A percentile compares a stretch with the other conserved stretches of the same genome.
phyloP scores from a whole-genome alignment of 2,888 invertebrate genomes.

The Cantharis nigra region DNA sequence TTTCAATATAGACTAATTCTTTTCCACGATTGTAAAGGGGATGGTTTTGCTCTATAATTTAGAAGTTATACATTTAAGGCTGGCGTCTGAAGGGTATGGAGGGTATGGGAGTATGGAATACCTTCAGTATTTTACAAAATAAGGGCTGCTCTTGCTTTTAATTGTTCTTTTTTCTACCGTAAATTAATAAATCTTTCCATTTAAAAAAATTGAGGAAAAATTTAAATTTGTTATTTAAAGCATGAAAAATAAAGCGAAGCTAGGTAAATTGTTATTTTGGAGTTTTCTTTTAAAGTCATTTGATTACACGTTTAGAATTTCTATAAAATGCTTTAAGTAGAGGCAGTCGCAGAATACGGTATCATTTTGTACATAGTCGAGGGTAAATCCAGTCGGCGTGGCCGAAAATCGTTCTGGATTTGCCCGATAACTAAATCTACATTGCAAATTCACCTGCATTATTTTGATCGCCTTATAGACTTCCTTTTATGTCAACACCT shows the following conservation, averaged over 20 bases:
- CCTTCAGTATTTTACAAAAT: too few species aligned
- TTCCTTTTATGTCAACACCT: slow-evolving; percentile 29
- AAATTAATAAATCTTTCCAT: too few species aligned
- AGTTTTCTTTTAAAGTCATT: background rate
- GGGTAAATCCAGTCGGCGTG: slow-evolving; percentile 20
- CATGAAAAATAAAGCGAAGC: background rate
- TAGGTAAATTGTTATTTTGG: background rate
- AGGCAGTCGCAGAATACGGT: slow-evolving; percentile 12
- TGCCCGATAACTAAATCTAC: slow-evolving; percentile 28
- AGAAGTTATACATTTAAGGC: too few species aligned
- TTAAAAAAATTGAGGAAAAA: background rate
- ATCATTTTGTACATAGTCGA: slow-evolving; percentile 20
- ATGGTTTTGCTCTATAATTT: too few species aligned
- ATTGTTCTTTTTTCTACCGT: too few species aligned
- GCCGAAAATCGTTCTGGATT: slow-evolving; percentile 31
- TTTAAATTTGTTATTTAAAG: background rate
- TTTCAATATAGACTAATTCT: too few species aligned
- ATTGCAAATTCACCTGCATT: slow-evolving; percentile 31
- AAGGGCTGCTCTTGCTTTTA: too few species aligned
- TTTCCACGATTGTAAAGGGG: too few species aligned
- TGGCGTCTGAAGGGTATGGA: too few species aligned
- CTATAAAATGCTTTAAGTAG: background rate
- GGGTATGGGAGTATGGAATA: too few species aligned
- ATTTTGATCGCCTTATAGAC: slow-evolving; percentile 31
- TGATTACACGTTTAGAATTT: background rate